Evolutionary conservation across 2,888 invertebrate genomes (phyloP), one percentile per base, ranked within the genome.

Genomic region (Acronicta aceris): DNA sequence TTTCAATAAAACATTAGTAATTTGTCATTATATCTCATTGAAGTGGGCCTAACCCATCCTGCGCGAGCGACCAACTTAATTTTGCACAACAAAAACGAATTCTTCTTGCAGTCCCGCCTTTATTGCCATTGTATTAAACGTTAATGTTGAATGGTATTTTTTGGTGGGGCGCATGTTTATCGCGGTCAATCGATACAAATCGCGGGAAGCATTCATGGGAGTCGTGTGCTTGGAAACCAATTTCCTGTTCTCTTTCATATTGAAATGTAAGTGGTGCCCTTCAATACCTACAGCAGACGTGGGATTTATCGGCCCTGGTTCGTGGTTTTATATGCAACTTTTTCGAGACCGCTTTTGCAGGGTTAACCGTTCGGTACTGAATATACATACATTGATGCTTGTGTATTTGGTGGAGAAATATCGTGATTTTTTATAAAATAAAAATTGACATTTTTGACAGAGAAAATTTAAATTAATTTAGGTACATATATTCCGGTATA

Each of bases 241-340:
- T 94, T 93, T 94, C 94, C 93, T 84, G 89, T 88, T 84, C 88
- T 69, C 88, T 91, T 93, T 91, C 86, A 90, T 89, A 93, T 93
- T 92, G 92, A 89, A 93, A 91, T 92, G 87, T 89, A 86, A 92
- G 91, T 91, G 87, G 87, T 81, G 81, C 87, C 82, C 85, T 86
- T 86, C 83, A 77, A 74, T 80, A 84, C 81, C 82, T 82, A 81
- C 74, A 79, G 71, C 74, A 75, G 75, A 69, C 65, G 71, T 64
- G 67, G 76, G 74, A 82, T 86, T 86, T 82, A 83, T 81, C 76
- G 72, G 51, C 56, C 71, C 55, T 46, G 63, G 27, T 60, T 53
- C 53, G 43, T 13, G 41, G 36, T 49, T 74, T 46, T 57, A 17
- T 42, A 63, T 57, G 54, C 47, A 53, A 63, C 27, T 58, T 78